Percentiles rank a stretch among this genome's conserved stretches.
phyloP scores from a whole-genome alignment of 1,140 invertebrate species.

The Glossosoma conforme region DNA sequence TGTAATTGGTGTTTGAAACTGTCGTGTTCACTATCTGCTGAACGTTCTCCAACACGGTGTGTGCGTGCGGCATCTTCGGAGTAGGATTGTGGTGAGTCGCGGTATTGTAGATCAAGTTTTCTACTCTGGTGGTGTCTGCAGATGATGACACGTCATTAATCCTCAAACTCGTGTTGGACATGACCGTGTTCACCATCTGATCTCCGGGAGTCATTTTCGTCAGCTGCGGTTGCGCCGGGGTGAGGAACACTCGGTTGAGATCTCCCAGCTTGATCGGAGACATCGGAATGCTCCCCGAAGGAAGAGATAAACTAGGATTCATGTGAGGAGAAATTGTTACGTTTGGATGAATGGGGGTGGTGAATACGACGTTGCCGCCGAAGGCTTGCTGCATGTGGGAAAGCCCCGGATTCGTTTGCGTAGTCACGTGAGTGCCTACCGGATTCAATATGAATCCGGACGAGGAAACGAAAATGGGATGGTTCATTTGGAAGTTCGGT shows the following conservation, averaged over 20 bases:
- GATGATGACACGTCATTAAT: not conserved
- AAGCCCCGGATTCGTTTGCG: slow-evolving; percentile 21
- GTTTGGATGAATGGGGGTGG: slow-evolving; percentile 19
- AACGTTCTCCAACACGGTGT: no score
- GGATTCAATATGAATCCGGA: slow-evolving; percentile 49
- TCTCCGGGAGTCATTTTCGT: slow-evolving; percentile 12
- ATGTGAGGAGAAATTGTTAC: no score
- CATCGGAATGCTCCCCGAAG: slow-evolving; percentile 19
- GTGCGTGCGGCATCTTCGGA: no score
- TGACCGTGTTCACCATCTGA: slow-evolving; percentile 5
- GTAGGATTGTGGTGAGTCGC: no score
- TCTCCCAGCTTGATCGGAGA: slow-evolving; percentile 24
- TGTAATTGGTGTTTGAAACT: not conserved
- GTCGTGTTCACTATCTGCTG: slow-evolving; percentile 7
- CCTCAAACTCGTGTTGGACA: not conserved
- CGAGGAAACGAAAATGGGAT: slow-evolving; percentile 44
- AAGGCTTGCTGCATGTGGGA: slow-evolving; percentile 22
- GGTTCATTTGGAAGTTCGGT: slow-evolving; percentile 45
- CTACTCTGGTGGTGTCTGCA: not conserved
- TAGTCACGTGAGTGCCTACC: slow-evolving; percentile 45
- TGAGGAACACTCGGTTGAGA: slow-evolving; percentile 20
- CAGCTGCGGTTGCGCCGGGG: slow-evolving; percentile 15
- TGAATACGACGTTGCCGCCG: slow-evolving; percentile 23
- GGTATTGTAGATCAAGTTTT: no score
- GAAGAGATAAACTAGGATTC: slow-evolving; percentile 16